These are phyloP conservation scores for Campylomormyrus numenius DNA, from an alignment of 2,113 vertebrate genomes.

Conservation along the genomic window DNA sequence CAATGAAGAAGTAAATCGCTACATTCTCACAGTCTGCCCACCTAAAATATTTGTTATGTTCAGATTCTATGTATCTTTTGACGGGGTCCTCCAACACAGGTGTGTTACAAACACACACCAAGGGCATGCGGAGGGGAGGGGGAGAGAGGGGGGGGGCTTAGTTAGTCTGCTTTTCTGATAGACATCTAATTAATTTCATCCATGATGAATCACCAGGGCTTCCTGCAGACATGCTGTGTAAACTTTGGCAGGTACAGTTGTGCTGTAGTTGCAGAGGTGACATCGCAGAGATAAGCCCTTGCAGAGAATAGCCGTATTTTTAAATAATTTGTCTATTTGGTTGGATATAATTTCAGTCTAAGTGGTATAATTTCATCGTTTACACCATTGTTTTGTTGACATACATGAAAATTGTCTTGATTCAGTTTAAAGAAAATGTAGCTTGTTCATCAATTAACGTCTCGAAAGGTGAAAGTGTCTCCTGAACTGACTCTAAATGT, in stretches of 20 bases:
- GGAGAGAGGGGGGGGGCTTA: neutral
- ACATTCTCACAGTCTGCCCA: neutral
- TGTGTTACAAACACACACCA: neutral
- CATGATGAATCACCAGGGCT: slow-evolving; percentile 63
- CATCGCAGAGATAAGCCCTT: neutral
- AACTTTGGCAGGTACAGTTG: slow-evolving; percentile 39
- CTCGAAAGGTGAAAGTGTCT: neutral
- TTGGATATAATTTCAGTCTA: neutral
- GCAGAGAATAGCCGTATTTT: neutral
- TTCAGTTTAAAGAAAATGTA: neutral
- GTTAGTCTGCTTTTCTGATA: slow-evolving; percentile 52
- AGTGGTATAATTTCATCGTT: neutral
- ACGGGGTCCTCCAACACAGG: neutral
- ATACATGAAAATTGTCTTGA: neutral
- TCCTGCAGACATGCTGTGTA: slow-evolving; percentile 33
- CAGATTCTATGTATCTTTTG: neutral
- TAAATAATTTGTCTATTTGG: neutral
- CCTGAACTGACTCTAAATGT: neutral
- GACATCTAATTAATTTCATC: slow-evolving; percentile 65
- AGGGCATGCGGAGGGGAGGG: neutral
- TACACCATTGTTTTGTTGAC: neutral
- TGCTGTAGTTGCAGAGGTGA: neutral
- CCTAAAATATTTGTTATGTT: neutral
- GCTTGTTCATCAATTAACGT: neutral
- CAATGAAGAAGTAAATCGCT: neutral